phyloP scores from a whole-genome alignment of 1,140 invertebrate genomes.

The Drosophila willistoni region DNA sequence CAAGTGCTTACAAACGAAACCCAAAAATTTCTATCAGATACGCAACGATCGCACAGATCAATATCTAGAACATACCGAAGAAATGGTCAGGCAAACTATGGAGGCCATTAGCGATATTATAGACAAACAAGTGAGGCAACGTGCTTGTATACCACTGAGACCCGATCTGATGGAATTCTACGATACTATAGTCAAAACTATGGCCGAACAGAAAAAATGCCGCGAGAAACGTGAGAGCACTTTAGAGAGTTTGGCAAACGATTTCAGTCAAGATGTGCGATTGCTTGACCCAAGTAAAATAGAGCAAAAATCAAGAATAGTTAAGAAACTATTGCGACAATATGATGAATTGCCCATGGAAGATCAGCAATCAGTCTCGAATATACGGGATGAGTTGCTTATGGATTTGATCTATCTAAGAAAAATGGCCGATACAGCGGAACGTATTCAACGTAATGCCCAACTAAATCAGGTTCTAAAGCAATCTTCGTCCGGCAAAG shows the following conservation, averaged over 20 bases:
- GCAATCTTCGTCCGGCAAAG: neutral
- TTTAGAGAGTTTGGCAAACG: constrained; percentile 29
- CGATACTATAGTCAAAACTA: constrained; percentile 54
- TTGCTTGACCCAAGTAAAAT: constrained; percentile 52
- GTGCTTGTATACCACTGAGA: constrained; percentile 59
- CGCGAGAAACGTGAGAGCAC: constrained; percentile 60
- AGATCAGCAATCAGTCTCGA: constrained; percentile 51
- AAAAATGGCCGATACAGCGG: constrained; percentile 52
- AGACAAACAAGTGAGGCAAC: constrained; percentile 57
- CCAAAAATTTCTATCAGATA: constrained; percentile 60
- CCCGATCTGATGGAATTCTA: constrained; percentile 71
- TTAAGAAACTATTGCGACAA: constrained; percentile 68
- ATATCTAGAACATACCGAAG: constrained; percentile 48
- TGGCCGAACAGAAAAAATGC: constrained; percentile 47
- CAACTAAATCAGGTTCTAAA: constrained; percentile 41
- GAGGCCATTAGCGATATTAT: constrained; percentile 65
- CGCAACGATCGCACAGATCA: constrained; percentile 46
- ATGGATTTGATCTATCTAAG: constrained; percentile 55
- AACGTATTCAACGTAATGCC: constrained; percentile 33
- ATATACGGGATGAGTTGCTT: constrained; percentile 61
- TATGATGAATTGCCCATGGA: constrained; percentile 62
- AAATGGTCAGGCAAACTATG: constrained; percentile 61
- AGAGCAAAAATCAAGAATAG: constrained; percentile 58
- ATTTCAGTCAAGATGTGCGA: constrained; percentile 44
- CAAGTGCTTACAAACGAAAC: neutral